Conservation (phyloP, 2,113 vertebrate species). For the Neogale vison region DNA sequence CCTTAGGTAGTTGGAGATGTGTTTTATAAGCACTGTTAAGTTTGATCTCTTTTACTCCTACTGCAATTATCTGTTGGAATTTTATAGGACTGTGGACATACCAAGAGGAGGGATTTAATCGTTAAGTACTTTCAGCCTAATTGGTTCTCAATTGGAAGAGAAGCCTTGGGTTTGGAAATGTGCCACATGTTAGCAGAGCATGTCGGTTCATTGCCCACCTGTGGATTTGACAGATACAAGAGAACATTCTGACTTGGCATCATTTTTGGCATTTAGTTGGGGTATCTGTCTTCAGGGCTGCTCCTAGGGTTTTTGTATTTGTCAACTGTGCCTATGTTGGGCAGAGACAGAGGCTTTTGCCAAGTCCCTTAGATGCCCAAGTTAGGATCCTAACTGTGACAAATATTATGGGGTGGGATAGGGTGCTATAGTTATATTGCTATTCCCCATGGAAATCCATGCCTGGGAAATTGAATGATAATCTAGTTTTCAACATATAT, state of each 20-base stretch:
- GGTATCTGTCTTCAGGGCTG: conserved; percentile 24
- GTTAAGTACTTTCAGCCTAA: conserved; percentile 70
- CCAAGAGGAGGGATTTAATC: conserved; percentile 62
- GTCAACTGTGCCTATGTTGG: not conserved
- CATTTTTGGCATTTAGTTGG: conserved; percentile 31
- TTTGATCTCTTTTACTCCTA: conserved; percentile 64
- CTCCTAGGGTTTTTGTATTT: conserved; percentile 17
- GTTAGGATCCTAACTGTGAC: not conserved
- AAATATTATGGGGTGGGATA: not conserved
- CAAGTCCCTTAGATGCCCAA: not conserved
- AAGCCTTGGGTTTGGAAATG: conserved; percentile 59
- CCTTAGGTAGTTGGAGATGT: conserved; percentile 19
- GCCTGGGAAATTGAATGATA: not conserved
- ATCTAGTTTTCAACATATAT: not conserved
- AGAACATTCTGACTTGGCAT: conserved; percentile 47
- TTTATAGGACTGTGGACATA: conserved; percentile 61
- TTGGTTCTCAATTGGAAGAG: conserved; percentile 71
- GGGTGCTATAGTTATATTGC: not conserved
- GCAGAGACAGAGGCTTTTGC: not conserved
- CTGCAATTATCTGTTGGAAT: conserved; percentile 62
- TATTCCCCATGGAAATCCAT: not conserved
- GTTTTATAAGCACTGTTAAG: conserved; percentile 69
- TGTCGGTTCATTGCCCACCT: conserved; percentile 57
- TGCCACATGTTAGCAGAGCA: conserved; percentile 56
- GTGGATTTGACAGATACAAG: conserved; percentile 59